These are phyloP conservation scores for Odocoileus virginianus DNA, from an alignment of 2,113 vertebrate species.

Conservation along the genomic window DNA sequence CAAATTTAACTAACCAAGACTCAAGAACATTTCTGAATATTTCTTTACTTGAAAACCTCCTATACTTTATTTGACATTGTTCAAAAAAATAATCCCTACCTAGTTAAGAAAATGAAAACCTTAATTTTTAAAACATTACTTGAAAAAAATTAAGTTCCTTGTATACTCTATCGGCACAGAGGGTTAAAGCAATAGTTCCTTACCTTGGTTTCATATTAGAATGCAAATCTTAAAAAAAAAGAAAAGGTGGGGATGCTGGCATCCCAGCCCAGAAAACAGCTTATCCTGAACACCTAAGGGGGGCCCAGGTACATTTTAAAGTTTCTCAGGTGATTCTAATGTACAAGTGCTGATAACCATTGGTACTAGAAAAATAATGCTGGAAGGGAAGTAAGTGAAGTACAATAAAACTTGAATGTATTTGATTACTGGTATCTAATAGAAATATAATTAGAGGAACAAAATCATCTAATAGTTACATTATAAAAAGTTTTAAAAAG, in stretches of 20 bases:
- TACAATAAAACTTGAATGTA: background rate
- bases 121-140: background rate
- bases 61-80: background rate
- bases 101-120: background rate
- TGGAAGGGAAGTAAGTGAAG: background rate
- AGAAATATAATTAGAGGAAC: background rate
- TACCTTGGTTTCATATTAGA: background rate
- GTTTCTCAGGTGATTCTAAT: background rate
- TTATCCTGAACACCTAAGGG: background rate
- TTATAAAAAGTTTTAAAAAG: background rate
- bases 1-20: background rate
- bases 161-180: background rate
- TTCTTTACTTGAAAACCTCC: background rate
- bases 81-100: background rate
- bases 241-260: too few relatives aligned
- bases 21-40: background rate
- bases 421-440: background rate
- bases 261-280: background rate
- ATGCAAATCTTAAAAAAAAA: background rate
- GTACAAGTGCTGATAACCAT: background rate
- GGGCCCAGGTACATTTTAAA: background rate
- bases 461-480: background rate
- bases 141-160: background rate
- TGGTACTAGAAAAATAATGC: background rate
- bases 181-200: background rate